A percentile compares a stretch with the other conserved stretches of the same genome.
These are phyloP conservation scores for Netelia melanura DNA, from an alignment of 2,888 invertebrate genomes.

Conservation along the genomic window DNA sequence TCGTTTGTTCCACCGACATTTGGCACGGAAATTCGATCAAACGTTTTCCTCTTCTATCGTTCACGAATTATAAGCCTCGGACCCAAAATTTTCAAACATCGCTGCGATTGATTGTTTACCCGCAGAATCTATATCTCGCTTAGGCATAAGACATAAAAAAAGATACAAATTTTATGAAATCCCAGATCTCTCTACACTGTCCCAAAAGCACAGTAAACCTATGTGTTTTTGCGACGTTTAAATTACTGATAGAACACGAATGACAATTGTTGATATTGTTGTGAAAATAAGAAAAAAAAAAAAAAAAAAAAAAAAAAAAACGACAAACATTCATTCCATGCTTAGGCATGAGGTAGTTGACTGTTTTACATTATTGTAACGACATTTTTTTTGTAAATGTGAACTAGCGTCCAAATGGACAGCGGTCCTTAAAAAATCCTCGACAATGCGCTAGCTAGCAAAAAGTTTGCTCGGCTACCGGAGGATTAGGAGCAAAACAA, in stretches of 20 bases:
- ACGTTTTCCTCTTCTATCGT: too few species aligned
- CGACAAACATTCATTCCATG: neutral
- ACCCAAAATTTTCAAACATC: neutral
- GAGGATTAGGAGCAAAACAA: conserved; percentile 69
- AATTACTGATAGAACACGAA: neutral
- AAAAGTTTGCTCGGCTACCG: conserved; percentile 72
- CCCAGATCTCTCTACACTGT: neutral
- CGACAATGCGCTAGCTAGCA: conserved; percentile 78
- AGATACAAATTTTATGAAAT: neutral
- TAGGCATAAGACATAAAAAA: neutral
- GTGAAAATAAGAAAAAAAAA: too few species aligned
- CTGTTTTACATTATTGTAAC: conserved; percentile 69
- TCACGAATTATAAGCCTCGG: neutral
- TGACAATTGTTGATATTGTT: neutral
- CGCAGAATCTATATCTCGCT: neutral
- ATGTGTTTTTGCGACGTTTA: neutral
- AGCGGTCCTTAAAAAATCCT: conserved; percentile 79
- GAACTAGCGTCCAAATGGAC: conserved; percentile 81
- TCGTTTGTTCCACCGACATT: too few species aligned
- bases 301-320: neutral
- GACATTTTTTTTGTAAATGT: conserved; percentile 78
- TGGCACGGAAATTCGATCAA: too few species aligned
- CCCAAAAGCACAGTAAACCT: neutral
- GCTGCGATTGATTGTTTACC: neutral
- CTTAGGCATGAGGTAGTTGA: neutral